A percentile compares a stretch with the other conserved stretches of the same genome.
These are phyloP conservation scores for Bombus waltoni DNA, from an alignment of 1,140 invertebrate species.

Conservation along the genomic window DNA sequence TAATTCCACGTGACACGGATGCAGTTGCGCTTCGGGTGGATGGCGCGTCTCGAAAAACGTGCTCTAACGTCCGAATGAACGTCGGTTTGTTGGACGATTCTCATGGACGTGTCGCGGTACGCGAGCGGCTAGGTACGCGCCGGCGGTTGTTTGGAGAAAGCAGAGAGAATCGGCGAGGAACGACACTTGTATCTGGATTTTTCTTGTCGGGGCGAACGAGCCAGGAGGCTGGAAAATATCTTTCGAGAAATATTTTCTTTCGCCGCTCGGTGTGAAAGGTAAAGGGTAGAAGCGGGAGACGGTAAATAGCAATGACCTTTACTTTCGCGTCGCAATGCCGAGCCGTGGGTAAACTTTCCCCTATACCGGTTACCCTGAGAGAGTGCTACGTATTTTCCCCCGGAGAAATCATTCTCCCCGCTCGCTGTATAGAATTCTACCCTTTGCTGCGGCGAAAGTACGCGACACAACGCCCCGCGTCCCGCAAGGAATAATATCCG, in stretches of 20 bases:
- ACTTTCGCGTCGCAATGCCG: conserved; percentile 57
- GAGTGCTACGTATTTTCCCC: conserved; percentile 61
- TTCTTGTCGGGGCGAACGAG: background rate
- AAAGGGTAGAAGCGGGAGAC: conserved; percentile 42
- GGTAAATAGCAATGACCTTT: conserved; percentile 69
- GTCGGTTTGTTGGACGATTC: background rate
- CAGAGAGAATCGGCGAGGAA: background rate
- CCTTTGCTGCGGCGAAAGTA: conserved; percentile 7
- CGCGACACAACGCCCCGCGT: conserved; percentile 26
- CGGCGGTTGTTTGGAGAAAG: background rate
- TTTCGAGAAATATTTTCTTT: conserved; percentile 56
- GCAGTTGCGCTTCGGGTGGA: background rate
- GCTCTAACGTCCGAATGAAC: background rate
- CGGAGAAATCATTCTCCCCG: conserved; percentile 62
- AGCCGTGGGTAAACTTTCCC: conserved; percentile 61
- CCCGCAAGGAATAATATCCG: conserved; percentile 32
- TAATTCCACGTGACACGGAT: conserved; percentile 30
- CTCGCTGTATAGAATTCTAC: conserved; percentile 20
- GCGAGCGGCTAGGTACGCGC: too few species aligned
- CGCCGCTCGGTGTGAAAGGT: background rate
- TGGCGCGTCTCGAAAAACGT: background rate
- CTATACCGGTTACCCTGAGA: conserved; percentile 49
- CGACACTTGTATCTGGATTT: background rate
- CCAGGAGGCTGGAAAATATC: conserved; percentile 27
- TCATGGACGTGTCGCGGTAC: background rate